These are phyloP conservation scores for Anhinga rufa DNA, from an alignment of 2,113 vertebrate genomes.

Conservation along the genomic window DNA sequence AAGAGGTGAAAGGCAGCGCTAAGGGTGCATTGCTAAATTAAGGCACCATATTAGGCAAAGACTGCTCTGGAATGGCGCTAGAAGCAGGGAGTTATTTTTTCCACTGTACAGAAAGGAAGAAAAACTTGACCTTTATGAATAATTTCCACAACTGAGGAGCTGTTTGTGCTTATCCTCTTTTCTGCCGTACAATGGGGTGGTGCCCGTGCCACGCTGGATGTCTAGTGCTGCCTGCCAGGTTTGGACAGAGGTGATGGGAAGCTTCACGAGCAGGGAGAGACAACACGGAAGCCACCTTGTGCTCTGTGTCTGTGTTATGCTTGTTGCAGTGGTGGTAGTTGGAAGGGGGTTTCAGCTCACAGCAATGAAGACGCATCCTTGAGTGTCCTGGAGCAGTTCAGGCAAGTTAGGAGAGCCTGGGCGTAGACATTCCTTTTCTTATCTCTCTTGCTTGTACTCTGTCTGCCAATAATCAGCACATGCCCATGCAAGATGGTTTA, in stretches of 20 bases:
- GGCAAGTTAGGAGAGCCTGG: not conserved
- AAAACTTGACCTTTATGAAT: not conserved
- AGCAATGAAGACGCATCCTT: not conserved
- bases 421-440: slow-evolving; percentile 9
- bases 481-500: not conserved
- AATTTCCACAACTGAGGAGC: not conserved
- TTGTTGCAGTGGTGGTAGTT: not conserved
- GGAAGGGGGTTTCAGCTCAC: not conserved
- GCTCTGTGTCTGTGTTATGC: not conserved
- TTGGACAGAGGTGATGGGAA: not conserved
- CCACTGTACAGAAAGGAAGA: not conserved
- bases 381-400: not conserved
- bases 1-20: not conserved
- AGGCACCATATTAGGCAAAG: not conserved
- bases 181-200: accelerated
- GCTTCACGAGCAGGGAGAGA: accelerated
- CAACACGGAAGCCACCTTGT: not conserved
- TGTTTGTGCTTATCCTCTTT: not conserved
- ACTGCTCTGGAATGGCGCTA: too few relatives aligned
- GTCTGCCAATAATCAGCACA: not conserved
- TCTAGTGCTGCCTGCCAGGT: too few relatives aligned
- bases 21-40: not conserved
- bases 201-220: accelerated
- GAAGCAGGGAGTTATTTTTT: not conserved
- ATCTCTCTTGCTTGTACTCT: not conserved